A percentile compares a stretch with the other conserved stretches of the same genome.
Conservation (phyloP, 1,140 invertebrate species). For the Maconellicoccus hirsutus region DNA sequence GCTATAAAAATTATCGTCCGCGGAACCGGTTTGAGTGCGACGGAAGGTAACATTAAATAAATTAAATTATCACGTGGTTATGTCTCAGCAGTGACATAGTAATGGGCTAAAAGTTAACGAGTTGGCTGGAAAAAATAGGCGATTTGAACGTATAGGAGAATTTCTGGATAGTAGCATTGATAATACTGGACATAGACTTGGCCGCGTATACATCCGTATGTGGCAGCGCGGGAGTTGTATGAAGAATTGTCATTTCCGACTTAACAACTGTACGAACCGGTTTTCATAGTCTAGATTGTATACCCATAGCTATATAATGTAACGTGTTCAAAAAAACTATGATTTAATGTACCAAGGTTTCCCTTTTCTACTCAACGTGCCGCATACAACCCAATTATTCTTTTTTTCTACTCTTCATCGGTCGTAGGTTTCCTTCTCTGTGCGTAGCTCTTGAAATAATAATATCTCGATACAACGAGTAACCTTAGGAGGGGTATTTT, state of each 20-base stretch:
- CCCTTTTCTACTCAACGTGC: not conserved
- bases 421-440: no score
- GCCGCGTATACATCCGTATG: not conserved
- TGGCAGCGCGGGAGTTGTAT: slow-evolving; percentile 6
- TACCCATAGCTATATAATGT: not conserved
- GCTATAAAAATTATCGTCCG: not conserved
- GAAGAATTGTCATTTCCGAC: slow-evolving; percentile 7
- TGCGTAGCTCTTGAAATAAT: no score
- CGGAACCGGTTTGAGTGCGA: not conserved
- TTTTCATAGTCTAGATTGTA: not conserved
- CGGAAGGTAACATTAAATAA: not conserved
- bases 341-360: not conserved
- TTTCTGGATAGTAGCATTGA: not conserved
- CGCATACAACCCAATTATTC: not conserved
- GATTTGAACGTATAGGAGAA: not conserved
- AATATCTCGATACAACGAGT: no score
- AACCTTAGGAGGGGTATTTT: not conserved
- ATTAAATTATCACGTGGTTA: slow-evolving; percentile 9
- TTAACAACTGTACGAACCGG: slow-evolving; percentile 7
- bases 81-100: not conserved
- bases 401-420: not conserved
- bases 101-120: not conserved
- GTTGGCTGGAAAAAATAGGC: not conserved
- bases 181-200: not conserved
- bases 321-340: not conserved